Base-by-base conservation (phyloP, 2,888 invertebrate genomes). In the Drosophila dives region DNA sequence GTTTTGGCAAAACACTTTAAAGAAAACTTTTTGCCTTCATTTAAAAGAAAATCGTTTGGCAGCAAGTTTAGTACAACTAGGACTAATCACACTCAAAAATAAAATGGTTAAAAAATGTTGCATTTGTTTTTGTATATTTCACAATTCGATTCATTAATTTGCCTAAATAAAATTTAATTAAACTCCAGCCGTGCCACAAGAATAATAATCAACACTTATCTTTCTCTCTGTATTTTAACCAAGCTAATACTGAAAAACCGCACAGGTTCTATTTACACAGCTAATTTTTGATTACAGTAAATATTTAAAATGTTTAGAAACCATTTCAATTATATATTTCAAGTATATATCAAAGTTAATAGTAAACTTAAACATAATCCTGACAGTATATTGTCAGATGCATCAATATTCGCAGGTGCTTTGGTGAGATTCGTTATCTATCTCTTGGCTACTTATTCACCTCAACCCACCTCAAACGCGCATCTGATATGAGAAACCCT, bases 1-100 rank as follows among this genome's bases (percentile, higher is more conserved):
- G 33, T 66, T 50, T n/a, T 45, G 54, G 51, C 53, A 20, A 69
- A 65, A 8, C 65, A 65, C 75, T 75, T 75, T 75, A 75, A 75
- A 75, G 72, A 48, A 72, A 62, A 59, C 38, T 48, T 63, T 17
- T 26, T 56, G 34, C 40, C 50, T 29, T 29, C 49, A 40, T 40
- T 49, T 51, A 51, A 34, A 34, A 6, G 12, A 38, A 65, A 45
- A 51, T 61, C 45, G 64, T 48, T 17, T 34, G 26, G 26, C 42
- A 32, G 54, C 29, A 29, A 23, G 51, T 33, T 48, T 51, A n/a
- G 17, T n/a, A 32, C 42, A 54, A 64, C 36, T 59, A 34, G 49
- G 11, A 36, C 65, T 38, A 55, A 64, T 49, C 49, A 29, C 42
- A 54, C 42, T 58, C 8, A 11, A n/a, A 38, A 1, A n/a, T n/a